Evolutionary conservation across 2,888 invertebrate species (phyloP), one percentile per base, ranked within the genome.

Genomic region (Lasioglossum vierecki): DNA sequence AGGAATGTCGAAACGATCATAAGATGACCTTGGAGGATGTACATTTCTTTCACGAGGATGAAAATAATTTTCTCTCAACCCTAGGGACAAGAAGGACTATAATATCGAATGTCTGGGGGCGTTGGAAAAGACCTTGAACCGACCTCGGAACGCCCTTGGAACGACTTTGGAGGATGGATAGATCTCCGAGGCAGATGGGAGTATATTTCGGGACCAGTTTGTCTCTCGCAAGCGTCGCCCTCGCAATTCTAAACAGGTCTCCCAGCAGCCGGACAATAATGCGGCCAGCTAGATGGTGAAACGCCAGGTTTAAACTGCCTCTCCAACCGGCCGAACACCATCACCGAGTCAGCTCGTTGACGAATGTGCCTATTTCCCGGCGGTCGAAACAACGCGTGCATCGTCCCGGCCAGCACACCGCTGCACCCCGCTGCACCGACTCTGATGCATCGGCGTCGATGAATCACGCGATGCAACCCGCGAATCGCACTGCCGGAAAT

Each of bases 361-460:
- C 76, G 66, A 76, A 76, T 76, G 76, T 63, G 44, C 44, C 76
- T 66, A 76, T 76, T 76, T 66, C 66, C 44, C 76, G 30, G 63
- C 66, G 46, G 63, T 76, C 66, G 76, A 66, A 76, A 76, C 66
- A 76, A 76, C 76, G 76, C 66, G 66, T 66, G 76, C 46, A 66
- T 66, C 76, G 76, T 46, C 13, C 46, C 44, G 41, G 30, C 76
- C 66, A 15, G 76, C 26, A 8, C 35, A 0, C 30, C 53, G 9
- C 53, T n/a, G 53, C 53, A 22, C 22, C 35, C 30, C 53, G n/a
- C 53, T 53, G 53, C 53, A 8, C 22, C 66, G 71, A 15, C n/a
- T n/a, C 63, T 76, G 76, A 76, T 76, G 66, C 76, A 76, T 66
- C 60, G 76, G 35, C 46, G 30, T 60, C 76, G 76, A 76, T 76